Conservation (phyloP, 2,888 invertebrate species). For the Drosophila lutescens region DNA sequence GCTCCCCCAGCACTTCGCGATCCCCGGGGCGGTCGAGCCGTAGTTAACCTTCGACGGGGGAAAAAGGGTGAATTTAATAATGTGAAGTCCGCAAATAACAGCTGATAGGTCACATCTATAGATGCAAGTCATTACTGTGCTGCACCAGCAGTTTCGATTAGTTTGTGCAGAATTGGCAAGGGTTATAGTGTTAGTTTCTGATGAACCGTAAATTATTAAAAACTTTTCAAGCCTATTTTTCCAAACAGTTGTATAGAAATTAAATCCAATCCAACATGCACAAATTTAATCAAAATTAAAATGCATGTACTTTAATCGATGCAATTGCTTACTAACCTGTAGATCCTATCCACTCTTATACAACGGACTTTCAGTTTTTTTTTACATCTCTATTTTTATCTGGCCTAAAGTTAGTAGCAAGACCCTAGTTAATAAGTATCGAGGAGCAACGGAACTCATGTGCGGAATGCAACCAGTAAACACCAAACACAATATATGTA, state of each 20-base stretch:
- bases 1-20: background rate
- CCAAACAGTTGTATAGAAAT: background rate
- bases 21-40: background rate
- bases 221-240: too few relatives aligned
- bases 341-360: background rate
- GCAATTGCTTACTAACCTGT: background rate
- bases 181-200: background rate
- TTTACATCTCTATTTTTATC: background rate
- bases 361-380: background rate
- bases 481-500: background rate
- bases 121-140: background rate
- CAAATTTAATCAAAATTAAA: background rate
- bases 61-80: background rate
- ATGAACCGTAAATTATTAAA: background rate
- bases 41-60: background rate
- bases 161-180: background rate
- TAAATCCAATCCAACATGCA: background rate
- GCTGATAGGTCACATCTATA: background rate
- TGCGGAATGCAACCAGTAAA: background rate
- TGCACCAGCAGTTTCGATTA: background rate
- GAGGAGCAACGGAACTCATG: background rate
- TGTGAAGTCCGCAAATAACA: background rate
- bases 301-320: background rate
- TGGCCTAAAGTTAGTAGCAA: background rate
- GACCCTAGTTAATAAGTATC: slow-evolving; percentile 3